These are phyloP conservation scores for Morpho deidamia DNA, from an alignment of 2,888 invertebrate species.

Conservation along the genomic window DNA sequence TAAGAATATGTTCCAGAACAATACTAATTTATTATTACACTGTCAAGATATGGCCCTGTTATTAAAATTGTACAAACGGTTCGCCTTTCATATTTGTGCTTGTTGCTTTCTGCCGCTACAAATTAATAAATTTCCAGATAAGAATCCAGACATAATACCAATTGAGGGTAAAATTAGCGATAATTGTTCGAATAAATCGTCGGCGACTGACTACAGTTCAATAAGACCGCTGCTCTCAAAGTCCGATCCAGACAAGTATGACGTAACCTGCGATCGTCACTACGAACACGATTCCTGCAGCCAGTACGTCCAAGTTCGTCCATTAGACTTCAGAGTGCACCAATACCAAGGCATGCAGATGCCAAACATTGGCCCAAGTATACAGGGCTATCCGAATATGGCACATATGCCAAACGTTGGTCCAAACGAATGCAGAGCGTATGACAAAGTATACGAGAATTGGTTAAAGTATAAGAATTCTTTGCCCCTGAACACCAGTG, in stretches of 20 bases:
- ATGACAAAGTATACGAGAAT: slow-evolving; percentile 73
- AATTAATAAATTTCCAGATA: slow-evolving; percentile 39
- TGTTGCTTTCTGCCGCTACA: too few species aligned
- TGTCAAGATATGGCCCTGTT: too few species aligned
- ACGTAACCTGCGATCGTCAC: slow-evolving; percentile 52
- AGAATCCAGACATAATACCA: slow-evolving; percentile 73
- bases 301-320: slow-evolving; percentile 64
- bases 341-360: slow-evolving; percentile 33
- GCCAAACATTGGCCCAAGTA: slow-evolving; percentile 49
- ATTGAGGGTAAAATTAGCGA: slow-evolving; percentile 70
- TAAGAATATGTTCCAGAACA: too few species aligned
- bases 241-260: slow-evolving; percentile 56
- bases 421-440: slow-evolving; percentile 48
- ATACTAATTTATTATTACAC: too few species aligned
- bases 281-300: slow-evolving; percentile 60
- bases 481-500: slow-evolving; percentile 63
- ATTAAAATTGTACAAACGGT: too few species aligned
- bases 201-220: slow-evolving; percentile 64
- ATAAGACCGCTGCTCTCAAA: slow-evolving; percentile 63
- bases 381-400: slow-evolving; percentile 41
- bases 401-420: slow-evolving; percentile 18
- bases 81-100: too few species aligned
- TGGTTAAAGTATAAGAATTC: slow-evolving; percentile 76
- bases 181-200: slow-evolving; percentile 67
- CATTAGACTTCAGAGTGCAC: slow-evolving; percentile 54